Conservation (phyloP, 1,140 invertebrate genomes). For the Formica exsecta region DNA sequence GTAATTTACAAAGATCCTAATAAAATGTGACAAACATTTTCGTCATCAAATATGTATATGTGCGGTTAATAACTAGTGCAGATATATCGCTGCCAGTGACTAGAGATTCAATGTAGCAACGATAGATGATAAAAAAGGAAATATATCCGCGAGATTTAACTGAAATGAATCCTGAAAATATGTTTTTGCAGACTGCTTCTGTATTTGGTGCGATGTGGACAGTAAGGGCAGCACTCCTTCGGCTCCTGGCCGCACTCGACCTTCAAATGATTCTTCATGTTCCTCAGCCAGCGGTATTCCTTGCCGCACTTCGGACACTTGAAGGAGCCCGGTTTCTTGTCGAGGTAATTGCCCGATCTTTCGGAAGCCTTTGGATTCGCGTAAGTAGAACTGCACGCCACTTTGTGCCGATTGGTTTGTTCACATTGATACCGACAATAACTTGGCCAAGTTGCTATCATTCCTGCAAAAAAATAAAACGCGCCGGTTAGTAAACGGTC, state of each 20-base stretch:
- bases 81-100: neutral
- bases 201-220: slow-evolving; percentile 84
- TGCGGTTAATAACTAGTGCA: slow-evolving; percentile 26
- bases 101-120: neutral
- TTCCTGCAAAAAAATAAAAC: slow-evolving; percentile 66
- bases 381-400: neutral
- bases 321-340: slow-evolving; percentile 81
- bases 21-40: neutral
- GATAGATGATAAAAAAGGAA: neutral
- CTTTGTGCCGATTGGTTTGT: neutral
- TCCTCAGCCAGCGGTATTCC: slow-evolving; percentile 86
- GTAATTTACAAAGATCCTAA: neutral
- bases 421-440: slow-evolving; percentile 26
- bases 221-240: slow-evolving; percentile 85
- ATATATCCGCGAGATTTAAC: neutral
- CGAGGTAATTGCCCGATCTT: slow-evolving; percentile 62
- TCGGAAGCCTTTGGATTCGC: slow-evolving; percentile 5
- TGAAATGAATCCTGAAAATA: slow-evolving; percentile 80
- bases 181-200: slow-evolving; percentile 83
- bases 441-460: slow-evolving; percentile 20
- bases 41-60: neutral
- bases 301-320: slow-evolving; percentile 87
- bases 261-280: slow-evolving; percentile 87
- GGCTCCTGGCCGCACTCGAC: slow-evolving; percentile 86
- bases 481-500: slow-evolving; percentile 27